phyloP scores from a whole-genome alignment of 2,888 invertebrate species.

The Amphipoea lucens region DNA sequence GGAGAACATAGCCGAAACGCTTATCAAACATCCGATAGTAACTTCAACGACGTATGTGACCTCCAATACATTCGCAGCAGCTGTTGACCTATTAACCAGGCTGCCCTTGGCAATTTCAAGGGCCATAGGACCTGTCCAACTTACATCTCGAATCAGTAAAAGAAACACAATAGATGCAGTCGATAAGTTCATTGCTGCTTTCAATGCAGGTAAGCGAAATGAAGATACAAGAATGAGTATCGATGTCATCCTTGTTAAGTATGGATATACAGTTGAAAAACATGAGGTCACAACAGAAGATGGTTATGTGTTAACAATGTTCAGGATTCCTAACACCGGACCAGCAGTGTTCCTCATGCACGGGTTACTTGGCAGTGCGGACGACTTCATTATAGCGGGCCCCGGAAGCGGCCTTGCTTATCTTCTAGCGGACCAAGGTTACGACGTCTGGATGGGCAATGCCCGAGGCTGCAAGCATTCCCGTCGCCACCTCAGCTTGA shows the following conservation, averaged over 20 bases:
- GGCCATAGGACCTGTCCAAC: slow-evolving; percentile 56
- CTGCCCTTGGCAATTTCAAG: slow-evolving; percentile 68
- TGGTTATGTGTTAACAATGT: slow-evolving; percentile 76
- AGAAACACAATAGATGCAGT: slow-evolving; percentile 68
- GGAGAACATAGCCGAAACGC: slow-evolving; percentile 20
- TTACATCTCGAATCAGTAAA: slow-evolving; percentile 67
- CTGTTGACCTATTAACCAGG: slow-evolving; percentile 56
- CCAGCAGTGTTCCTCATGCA: slow-evolving; percentile 81
- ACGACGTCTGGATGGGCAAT: slow-evolving; percentile 95
- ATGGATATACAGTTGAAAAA: slow-evolving; percentile 75
- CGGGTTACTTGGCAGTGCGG: slow-evolving; percentile 80
- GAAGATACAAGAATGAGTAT: slow-evolving; percentile 76
- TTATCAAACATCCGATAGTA: slow-evolving; percentile 61
- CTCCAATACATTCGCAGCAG: slow-evolving; percentile 66
- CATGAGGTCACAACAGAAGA: slow-evolving; percentile 78
- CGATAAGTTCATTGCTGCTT: slow-evolving; percentile 69
- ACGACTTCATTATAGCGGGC: slow-evolving; percentile 80
- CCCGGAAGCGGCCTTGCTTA: slow-evolving; percentile 80
- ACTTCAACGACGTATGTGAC: slow-evolving; percentile 58
- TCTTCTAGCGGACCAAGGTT: slow-evolving; percentile 90
- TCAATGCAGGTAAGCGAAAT: slow-evolving; percentile 68
- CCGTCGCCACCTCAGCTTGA: slow-evolving; percentile 85
- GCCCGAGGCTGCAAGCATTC: slow-evolving; percentile 93
- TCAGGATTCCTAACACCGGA: slow-evolving; percentile 78
- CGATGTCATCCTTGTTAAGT: slow-evolving; percentile 73